A percentile compares a stretch with the other conserved stretches of the same genome.
phyloP scores from a whole-genome alignment of 2,113 vertebrate genomes.

The Jaculus jaculus region DNA sequence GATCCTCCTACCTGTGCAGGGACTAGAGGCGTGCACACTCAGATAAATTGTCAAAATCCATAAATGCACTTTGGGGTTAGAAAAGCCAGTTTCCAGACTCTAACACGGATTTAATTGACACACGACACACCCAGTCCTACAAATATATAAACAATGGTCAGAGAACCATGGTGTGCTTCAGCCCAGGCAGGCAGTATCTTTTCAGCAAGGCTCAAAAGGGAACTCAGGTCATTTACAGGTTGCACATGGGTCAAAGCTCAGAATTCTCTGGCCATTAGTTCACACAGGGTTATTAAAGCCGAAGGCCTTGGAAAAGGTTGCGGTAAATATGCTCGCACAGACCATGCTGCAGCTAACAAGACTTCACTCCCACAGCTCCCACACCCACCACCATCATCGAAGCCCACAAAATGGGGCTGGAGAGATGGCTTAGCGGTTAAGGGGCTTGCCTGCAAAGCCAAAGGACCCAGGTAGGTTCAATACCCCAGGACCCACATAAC shows the following conservation, averaged over 20 bases:
- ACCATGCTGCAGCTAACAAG: not conserved
- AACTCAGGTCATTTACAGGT: not conserved
- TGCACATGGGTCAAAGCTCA: slow-evolving; percentile 28
- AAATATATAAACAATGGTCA: slow-evolving; percentile 14
- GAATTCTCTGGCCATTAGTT: not conserved
- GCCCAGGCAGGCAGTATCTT: not conserved
- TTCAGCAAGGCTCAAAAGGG: not conserved
- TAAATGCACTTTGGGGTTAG: not conserved
- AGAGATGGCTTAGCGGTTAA: no score
- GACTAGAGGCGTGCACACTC: no score
- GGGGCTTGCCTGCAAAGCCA: no score
- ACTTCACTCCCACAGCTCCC: not conserved
- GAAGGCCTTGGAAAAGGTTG: not conserved
- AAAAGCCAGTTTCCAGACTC: not conserved
- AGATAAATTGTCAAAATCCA: not conserved
- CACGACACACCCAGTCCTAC: not conserved
- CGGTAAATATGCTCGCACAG: not conserved
- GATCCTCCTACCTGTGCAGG: no score
- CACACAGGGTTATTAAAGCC: not conserved
- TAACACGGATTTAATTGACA: not conserved
- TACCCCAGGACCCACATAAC: no score
- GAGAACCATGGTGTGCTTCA: not conserved
- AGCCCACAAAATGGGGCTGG: not conserved
- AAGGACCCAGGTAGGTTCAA: no score
- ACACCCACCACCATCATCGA: not conserved